phyloP scores from a whole-genome alignment of 2,113 vertebrate genomes.

The Apteryx owenii region DNA sequence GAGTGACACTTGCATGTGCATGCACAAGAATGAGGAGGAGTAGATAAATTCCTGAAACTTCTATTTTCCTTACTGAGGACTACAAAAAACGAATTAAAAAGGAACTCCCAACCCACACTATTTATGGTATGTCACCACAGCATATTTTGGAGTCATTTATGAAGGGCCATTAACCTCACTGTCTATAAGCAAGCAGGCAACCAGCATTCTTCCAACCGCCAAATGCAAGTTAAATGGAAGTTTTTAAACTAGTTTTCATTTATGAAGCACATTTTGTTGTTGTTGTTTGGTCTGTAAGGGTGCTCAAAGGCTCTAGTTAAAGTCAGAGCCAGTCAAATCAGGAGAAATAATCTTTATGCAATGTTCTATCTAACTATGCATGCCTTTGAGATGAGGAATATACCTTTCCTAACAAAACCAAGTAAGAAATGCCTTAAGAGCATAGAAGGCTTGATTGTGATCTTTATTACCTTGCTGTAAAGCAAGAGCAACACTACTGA shows the following conservation, averaged over 20 bases:
- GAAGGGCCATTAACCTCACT: slow-evolving; percentile 10
- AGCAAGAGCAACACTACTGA: background rate
- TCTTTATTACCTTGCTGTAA: slow-evolving; percentile 58
- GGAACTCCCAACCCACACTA: background rate
- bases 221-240: slow-evolving; percentile 32
- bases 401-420: slow-evolving; percentile 17
- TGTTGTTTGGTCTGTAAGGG: slow-evolving; percentile 3
- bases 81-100: background rate
- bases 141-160: slow-evolving; percentile 17
- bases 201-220: background rate
- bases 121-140: background rate
- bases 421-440: slow-evolving; percentile 16
- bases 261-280: background rate
- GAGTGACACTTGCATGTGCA: background rate
- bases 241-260: slow-evolving; percentile 10
- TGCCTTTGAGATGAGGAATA: slow-evolving; percentile 33
- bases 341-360: slow-evolving; percentile 16
- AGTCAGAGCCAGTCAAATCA: background rate
- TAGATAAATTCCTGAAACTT: background rate
- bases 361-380: background rate
- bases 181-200: slow-evolving; percentile 15
- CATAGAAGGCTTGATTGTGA: slow-evolving; percentile 33
- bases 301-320: background rate
- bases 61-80: background rate
- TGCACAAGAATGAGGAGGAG: background rate